Base-by-base conservation (phyloP, 2,113 vertebrate genomes). In the Myxocyprinus asiaticus region DNA sequence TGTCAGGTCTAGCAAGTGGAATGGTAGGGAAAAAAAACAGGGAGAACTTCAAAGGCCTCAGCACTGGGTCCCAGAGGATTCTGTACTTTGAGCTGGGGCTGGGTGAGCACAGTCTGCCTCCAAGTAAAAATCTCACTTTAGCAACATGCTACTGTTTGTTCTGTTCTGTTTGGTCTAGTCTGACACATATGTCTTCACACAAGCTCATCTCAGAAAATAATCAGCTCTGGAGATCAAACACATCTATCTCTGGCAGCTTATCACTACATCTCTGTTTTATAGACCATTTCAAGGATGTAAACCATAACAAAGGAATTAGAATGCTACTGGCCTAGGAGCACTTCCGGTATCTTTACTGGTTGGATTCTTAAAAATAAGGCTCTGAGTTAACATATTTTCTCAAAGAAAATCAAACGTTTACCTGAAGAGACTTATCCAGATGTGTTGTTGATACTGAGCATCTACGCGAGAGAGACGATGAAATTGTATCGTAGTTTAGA, bases 1-100 rank as follows among this genome's bases (percentile, higher is more conserved):
- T 83, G 84, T 85, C 84, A 85, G 67, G 65, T 83, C 78, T 78
- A 81, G 72, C 82, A 84, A 79, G 81, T 81, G 76, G 76, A 81
- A 81, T 75, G 66, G 70, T 66, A 45, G 22, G 9, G 62, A 42
- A 78, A 65, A 81, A 70, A 43, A 76, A 78, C 47, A 82, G 68
- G 51, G 67, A 66, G 63, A 82, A 82, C 81, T 77, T 82, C 81
- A 85, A 82, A 85, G 81, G 43, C 56, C 47, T 67, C 9, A 66
- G 75, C 72, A 67, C 68, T 22, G 43, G 12, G 44, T 74, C 83
- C 83, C 83, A 22, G 79, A 79, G 83, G 83, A 81, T 42, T 47
- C n/a, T 74, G 77, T 66, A 78, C 75, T 82, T 58, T 43, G 44
- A 82, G 63, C 44, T 11, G 59, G 45, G 62, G 76, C 56, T 82